These are phyloP conservation scores for Porites australiensis DNA, from an alignment of 64 coral and sea anemone species.

Conservation along the genomic window DNA sequence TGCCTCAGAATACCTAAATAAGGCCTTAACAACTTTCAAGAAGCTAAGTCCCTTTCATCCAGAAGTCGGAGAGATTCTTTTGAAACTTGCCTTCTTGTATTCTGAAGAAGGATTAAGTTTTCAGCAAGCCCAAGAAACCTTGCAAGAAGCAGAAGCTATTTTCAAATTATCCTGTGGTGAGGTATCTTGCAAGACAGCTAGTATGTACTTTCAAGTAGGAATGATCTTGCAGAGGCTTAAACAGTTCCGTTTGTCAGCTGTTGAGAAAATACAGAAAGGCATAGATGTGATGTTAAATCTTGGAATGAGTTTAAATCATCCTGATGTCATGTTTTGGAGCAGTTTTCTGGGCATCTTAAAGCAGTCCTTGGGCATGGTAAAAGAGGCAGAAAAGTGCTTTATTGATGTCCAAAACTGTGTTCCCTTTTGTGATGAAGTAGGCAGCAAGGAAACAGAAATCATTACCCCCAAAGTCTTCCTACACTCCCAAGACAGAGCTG, in stretches of 20 bases:
- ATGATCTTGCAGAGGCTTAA: background rate
- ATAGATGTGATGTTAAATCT: background rate
- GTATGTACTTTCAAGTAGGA: background rate
- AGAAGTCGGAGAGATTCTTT: background rate
- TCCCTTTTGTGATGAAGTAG: background rate
- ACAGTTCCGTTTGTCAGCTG: background rate
- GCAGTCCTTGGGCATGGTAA: background rate
- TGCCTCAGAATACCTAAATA: background rate
- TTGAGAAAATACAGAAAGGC: background rate
- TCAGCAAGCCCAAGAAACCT: background rate
- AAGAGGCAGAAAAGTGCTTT: constrained; percentile 15
- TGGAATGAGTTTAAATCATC: background rate
- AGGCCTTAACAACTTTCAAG: background rate
- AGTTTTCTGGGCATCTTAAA: background rate
- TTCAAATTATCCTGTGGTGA: background rate
- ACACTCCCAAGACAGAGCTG: background rate
- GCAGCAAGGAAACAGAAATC: background rate
- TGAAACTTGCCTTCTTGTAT: background rate
- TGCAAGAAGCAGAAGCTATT: background rate
- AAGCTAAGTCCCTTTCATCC: background rate
- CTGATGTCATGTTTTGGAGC: background rate
- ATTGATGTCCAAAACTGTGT: background rate
- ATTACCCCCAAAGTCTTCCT: background rate
- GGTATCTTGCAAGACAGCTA: background rate
- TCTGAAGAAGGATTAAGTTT: background rate